phyloP scores from a whole-genome alignment of 2,113 vertebrate species.

The Platycercus adscitus region DNA sequence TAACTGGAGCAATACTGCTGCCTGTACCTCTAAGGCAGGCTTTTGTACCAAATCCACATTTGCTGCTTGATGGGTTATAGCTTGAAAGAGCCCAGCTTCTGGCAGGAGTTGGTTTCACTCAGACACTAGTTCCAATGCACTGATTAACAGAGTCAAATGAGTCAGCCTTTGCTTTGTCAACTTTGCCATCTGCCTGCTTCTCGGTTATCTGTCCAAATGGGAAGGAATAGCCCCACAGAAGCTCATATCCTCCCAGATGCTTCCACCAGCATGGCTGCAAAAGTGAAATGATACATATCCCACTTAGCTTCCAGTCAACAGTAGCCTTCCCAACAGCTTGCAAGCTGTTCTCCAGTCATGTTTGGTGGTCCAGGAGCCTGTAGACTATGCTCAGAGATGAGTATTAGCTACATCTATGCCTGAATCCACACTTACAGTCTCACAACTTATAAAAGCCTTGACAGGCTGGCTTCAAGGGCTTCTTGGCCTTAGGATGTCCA shows the following conservation, averaged over 20 bases:
- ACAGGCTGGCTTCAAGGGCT: not conserved
- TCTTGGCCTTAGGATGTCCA: not conserved
- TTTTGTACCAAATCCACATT: fast-evolving
- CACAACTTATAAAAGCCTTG: not conserved
- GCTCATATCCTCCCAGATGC: not conserved
- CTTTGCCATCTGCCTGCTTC: not conserved
- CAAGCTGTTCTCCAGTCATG: fast-evolving
- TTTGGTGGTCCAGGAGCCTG: not conserved
- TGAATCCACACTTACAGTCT: not conserved
- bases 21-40: fast-evolving
- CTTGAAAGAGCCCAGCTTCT: not conserved
- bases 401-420: not conserved
- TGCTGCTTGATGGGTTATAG: not conserved
- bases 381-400: not conserved
- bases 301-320: not conserved
- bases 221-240: not conserved
- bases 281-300: not conserved
- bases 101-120: not conserved
- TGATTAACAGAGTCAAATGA: not conserved
- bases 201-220: not conserved
- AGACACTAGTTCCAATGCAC: not conserved
- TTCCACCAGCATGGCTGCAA: not conserved
- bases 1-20: not conserved
- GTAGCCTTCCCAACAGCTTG: not conserved
- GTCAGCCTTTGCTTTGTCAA: constrained; percentile 3